A percentile compares a stretch with the other conserved stretches of the same genome.
Evolutionary conservation across 2,797 vertebrate species (phyloP).

Genomic region (Cacajao melanocephalus): DNA sequence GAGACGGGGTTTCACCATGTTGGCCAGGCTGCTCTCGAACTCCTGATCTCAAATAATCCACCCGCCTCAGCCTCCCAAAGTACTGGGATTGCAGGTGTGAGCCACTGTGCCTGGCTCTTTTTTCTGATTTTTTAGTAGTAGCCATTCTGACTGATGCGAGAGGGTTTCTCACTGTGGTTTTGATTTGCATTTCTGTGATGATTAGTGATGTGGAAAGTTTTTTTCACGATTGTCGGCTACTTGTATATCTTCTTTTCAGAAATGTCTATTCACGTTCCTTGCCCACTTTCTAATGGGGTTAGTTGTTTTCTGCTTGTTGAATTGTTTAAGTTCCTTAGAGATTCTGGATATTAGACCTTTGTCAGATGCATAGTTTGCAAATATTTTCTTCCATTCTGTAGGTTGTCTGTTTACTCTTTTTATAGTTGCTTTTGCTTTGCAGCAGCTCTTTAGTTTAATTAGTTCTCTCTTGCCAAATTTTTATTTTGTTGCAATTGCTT

Average conservation of each 20-base stretch:
- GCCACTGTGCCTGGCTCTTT: rapidly evolving
- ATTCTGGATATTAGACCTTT: background rate
- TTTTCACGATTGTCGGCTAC: background rate
- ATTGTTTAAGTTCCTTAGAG: background rate
- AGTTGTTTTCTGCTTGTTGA: background rate
- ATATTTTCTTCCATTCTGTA: background rate
- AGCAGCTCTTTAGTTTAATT: no score
- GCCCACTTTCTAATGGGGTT: background rate
- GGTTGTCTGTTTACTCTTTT: background rate
- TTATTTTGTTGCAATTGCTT: no score
- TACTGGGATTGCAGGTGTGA: no score
- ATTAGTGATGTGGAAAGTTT: background rate
- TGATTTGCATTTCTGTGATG: background rate
- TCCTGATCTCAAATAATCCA: no score
- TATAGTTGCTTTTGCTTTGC: no score
- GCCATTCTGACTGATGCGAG: background rate
- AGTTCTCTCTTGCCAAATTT: no score
- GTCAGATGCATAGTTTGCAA: background rate
- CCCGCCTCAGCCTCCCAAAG: no score
- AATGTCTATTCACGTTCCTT: background rate
- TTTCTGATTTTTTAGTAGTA: background rate
- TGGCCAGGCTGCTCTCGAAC: no score
- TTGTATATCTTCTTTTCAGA: background rate
- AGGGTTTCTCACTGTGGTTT: background rate
- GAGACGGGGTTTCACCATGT: no score